phyloP scores from a whole-genome alignment of 2,113 vertebrate genomes.

The Actinemys pallida region DNA sequence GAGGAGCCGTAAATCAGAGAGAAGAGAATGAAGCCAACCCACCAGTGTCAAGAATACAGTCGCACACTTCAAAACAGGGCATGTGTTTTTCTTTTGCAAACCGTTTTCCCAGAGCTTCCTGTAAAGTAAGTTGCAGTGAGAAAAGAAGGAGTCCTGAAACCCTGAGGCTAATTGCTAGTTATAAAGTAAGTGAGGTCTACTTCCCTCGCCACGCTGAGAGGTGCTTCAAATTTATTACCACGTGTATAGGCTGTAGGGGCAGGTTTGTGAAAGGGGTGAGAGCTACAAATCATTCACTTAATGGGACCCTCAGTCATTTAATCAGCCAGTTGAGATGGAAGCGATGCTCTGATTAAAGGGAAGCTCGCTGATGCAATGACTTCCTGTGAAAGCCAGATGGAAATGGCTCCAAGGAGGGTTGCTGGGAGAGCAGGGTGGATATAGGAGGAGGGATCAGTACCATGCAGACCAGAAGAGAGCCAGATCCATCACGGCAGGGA shows the following conservation, averaged over 20 bases:
- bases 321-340: conserved; percentile 24
- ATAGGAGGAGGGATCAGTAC: background rate
- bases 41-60: background rate
- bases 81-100: background rate
- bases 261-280: conserved; percentile 11
- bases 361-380: conserved; percentile 16
- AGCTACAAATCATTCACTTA: conserved; percentile 58
- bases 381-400: conserved; percentile 54
- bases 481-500: background rate
- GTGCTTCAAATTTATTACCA: conserved; percentile 10
- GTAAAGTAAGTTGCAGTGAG: background rate
- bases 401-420: conserved; percentile 10
- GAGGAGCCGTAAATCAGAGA: background rate
- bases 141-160: conserved; percentile 46
- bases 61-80: background rate
- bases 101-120: background rate
- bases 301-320: conserved; percentile 11
- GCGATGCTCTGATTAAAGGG: conserved; percentile 50
- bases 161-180: conserved; percentile 47
- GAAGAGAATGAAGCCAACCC: background rate
- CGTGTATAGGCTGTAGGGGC: conserved; percentile 2
- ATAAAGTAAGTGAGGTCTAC: conserved; percentile 33
- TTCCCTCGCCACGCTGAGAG: conserved; percentile 20
- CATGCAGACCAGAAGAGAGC: conserved; percentile 34
- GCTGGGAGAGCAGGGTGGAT: background rate